Conservation (phyloP, 2,797 vertebrate genomes). For the Myotis vivesi region DNA sequence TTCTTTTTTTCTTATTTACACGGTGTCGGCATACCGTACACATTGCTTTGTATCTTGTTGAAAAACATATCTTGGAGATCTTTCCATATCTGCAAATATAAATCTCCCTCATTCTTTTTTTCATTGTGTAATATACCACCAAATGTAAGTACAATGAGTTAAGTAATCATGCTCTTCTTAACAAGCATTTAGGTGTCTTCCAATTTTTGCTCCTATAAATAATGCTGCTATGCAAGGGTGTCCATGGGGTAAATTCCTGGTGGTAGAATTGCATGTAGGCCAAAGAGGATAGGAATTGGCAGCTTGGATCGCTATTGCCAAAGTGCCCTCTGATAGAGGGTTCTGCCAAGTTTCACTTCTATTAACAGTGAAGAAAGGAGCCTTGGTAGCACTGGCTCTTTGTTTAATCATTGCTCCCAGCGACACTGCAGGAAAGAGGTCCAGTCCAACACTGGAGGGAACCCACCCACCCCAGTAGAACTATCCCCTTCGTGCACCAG, state of each 20-base stretch:
- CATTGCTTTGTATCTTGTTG: constrained; percentile 3
- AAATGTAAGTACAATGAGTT: background rate
- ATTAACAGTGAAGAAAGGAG: background rate
- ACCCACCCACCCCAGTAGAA: background rate
- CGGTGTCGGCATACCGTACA: background rate
- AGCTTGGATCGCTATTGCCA: background rate
- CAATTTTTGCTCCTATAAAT: background rate
- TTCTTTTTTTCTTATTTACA: background rate
- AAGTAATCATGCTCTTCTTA: background rate
- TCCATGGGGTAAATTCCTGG: background rate
- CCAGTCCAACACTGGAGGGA: background rate
- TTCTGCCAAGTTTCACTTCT: background rate
- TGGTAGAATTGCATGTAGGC: background rate
- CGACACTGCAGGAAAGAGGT: background rate
- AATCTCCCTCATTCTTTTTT: background rate
- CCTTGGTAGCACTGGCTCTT: background rate
- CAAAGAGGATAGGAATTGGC: background rate
- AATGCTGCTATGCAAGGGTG: background rate
- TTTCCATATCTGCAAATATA: background rate
- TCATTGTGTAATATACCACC: background rate
- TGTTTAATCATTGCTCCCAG: background rate
- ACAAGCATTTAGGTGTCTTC: background rate
- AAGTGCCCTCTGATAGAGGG: background rate
- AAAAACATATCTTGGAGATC: constrained; percentile 20
- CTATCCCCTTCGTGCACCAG: background rate